phyloP scores from a whole-genome alignment of 2,888 invertebrate genomes.

The Pristionchus entomophagus region DNA sequence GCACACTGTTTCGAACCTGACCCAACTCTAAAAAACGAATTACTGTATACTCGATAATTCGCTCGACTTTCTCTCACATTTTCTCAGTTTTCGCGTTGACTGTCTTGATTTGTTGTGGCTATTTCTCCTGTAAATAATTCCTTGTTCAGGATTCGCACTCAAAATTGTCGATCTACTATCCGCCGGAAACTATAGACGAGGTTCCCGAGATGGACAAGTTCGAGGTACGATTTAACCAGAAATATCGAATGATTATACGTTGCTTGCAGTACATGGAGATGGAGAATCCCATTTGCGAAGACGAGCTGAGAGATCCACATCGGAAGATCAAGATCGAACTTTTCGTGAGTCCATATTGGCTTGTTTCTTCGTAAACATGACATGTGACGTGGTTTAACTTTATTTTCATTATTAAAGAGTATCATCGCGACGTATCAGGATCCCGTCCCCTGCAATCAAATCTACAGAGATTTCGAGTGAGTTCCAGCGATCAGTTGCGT shows the following conservation, averaged over 20 bases:
- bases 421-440: constrained; percentile 29
- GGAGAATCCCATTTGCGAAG: neutral
- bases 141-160: too few species aligned
- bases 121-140: too few species aligned
- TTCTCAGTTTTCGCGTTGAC: too few species aligned
- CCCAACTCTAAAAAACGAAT: too few species aligned
- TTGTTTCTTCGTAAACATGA: too few species aligned
- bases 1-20: too few species aligned
- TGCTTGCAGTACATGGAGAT: neutral
- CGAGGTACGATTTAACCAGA: neutral
- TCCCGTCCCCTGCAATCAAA: neutral
- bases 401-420: constrained; percentile 2
- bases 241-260: neutral
- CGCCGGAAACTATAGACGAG: constrained; percentile 15
- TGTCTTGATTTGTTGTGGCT: too few species aligned
- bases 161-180: too few species aligned
- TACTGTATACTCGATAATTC: too few species aligned
- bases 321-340: constrained; percentile 27
- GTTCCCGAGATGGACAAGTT: constrained; percentile 12
- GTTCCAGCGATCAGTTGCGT: neutral
- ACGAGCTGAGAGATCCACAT: neutral
- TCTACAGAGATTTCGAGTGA: constrained; percentile 26
- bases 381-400: too few species aligned
- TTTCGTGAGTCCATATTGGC: neutral
- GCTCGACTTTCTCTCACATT: too few species aligned